Percentiles rank a stretch among this genome's conserved stretches.
Evolutionary conservation across 2,888 invertebrate genomes (phyloP).

Genomic region (Chrysotoxum bicinctum): DNA sequence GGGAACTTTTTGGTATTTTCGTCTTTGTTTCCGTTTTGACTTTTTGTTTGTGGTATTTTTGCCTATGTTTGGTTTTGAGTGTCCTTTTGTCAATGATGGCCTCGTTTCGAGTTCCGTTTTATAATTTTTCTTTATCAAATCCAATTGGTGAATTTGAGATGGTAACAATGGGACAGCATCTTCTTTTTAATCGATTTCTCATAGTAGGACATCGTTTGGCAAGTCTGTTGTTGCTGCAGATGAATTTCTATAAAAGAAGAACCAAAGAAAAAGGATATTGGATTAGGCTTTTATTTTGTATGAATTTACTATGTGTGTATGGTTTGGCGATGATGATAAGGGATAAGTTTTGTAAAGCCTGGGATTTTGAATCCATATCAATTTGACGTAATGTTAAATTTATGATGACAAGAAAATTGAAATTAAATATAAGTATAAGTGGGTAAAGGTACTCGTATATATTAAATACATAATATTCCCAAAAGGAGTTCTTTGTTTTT

Average conservation of each 20-base stretch:
- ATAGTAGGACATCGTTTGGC: conserved; percentile 63
- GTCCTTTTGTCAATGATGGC: not conserved
- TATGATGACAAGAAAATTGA: conserved; percentile 14
- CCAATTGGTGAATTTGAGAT: conserved; percentile 68
- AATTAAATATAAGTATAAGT: not conserved
- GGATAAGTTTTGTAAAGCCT: not conserved
- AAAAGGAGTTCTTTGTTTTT: no score
- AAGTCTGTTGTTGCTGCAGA: conserved; percentile 34
- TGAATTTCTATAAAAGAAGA: conserved; percentile 55
- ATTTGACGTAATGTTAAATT: conserved; percentile 19
- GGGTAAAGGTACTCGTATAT: not conserved
- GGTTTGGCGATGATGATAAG: conserved; percentile 14
- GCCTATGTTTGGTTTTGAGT: conserved; percentile 16
- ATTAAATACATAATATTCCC: not conserved
- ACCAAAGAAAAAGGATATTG: conserved; percentile 11
- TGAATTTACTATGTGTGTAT: not conserved
- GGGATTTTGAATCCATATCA: conserved; percentile 32
- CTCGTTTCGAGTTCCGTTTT: conserved; percentile 10
- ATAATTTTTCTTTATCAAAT: conserved; percentile 70
- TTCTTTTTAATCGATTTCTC: conserved; percentile 63
- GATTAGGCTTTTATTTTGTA: conserved; percentile 11
- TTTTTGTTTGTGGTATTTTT: not conserved
- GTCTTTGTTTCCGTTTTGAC: conserved; percentile 68
- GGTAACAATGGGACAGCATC: conserved; percentile 58
- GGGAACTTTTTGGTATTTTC: conserved; percentile 58